Base-by-base conservation (phyloP, 2,113 vertebrate species). In the Microtus richardsoni region DNA sequence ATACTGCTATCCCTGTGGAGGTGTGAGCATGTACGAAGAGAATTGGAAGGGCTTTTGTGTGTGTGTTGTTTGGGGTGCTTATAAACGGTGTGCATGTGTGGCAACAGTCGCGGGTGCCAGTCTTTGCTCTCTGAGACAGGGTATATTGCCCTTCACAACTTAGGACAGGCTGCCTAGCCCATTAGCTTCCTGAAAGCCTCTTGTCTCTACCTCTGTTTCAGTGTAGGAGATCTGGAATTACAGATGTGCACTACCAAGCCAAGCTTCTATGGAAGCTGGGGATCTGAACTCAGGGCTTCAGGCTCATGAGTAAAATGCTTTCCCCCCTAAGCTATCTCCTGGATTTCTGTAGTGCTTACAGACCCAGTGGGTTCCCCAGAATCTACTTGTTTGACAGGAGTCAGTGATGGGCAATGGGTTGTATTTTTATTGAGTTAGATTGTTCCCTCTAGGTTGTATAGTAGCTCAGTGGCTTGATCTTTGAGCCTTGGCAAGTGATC, bases 401-500 rank as follows among this genome's bases (percentile, higher is more conserved):
- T 41, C 52, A 21, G 11, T 83, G 52, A 62, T 41, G 44, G 47
- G 26, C n/a, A 79, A 92, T 33, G 17, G 30, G 28, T 52, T 74
- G 22, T 79, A 33, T 41, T 91, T 86, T 44, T 68, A 73, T 41
- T 60, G n/a, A 74, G 54, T 39, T 88, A 49, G 12, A 28, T 73
- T 49, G 16, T 60, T 95, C 44, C 70, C 49, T 95, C 83, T 94
- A 68, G 28, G n/a, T 77, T 94, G 85, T 83, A 79, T 93, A 89
- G 33, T 79, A 64, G 88, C 93, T 96, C 30, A 75, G 84, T 89
- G 13, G 1, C 52, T 83, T 88, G 39, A 77, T 33, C 41, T 95
- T 84, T 91, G 88, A 84, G 86, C 64, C 79, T 90, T 93, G 93
- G n/a, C 71, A 82, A 70, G 60, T 79, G 49, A 66, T 94, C 78